Conservation (phyloP, 2,113 vertebrate species). For the Spea bombifrons region DNA sequence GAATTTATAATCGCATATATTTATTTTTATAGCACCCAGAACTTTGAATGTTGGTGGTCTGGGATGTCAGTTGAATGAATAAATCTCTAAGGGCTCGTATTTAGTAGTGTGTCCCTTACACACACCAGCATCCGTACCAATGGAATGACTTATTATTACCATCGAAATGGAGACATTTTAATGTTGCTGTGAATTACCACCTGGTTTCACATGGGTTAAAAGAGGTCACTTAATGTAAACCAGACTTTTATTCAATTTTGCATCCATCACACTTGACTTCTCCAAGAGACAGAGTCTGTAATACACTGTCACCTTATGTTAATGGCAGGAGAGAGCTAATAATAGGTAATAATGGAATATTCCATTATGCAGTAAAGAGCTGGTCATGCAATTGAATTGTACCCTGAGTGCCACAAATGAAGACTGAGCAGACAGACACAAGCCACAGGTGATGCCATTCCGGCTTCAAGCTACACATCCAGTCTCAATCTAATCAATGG, state of each 20-base stretch:
- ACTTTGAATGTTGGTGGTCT: no score
- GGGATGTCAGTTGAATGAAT: no score
- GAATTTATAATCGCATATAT: no score
- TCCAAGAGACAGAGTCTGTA: slow-evolving; percentile 40
- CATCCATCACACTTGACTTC: slow-evolving; percentile 45
- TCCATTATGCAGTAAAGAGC: slow-evolving; percentile 34
- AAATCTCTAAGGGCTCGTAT: no score
- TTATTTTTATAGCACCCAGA: no score
- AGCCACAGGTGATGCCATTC: slow-evolving; percentile 1
- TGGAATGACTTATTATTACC: no score
- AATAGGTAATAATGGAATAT: slow-evolving; percentile 30
- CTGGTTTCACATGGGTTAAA: slow-evolving; percentile 4
- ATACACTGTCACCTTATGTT: slow-evolving; percentile 50
- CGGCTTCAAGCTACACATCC: no score
- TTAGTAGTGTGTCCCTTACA: no score
- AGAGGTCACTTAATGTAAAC: slow-evolving; percentile 45
- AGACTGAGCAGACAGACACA: background rate
- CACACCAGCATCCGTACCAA: no score
- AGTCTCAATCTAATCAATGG: no score
- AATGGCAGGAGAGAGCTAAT: slow-evolving; percentile 37
- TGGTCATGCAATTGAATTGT: slow-evolving; percentile 25
- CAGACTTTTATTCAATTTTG: slow-evolving; percentile 50
- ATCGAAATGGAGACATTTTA: no score
- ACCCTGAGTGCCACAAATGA: slow-evolving; percentile 3
- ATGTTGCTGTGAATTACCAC: no score